Evolutionary conservation across 2,888 invertebrate genomes (phyloP).

Genomic region (Protophormia terraenovae): DNA sequence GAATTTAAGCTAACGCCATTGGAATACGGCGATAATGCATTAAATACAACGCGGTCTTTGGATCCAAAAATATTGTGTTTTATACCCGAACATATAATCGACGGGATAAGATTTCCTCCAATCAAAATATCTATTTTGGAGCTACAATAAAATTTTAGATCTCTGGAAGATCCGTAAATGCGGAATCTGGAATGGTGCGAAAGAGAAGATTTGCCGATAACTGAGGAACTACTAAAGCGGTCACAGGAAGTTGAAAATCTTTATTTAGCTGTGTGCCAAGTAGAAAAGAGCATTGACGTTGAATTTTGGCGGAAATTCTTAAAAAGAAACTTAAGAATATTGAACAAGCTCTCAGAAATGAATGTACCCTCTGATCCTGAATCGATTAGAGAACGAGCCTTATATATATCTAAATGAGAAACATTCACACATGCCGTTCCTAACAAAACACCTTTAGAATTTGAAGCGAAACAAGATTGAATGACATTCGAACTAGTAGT

Average conservation of each 20-base stretch:
- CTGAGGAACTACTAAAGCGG: constrained; percentile 23
- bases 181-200: neutral
- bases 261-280: too few relatives aligned
- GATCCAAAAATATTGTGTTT: constrained; percentile 1
- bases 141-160: constrained; percentile 1
- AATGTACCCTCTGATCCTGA: constrained; percentile 21
- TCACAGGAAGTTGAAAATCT: too few relatives aligned
- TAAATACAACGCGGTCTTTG: too few relatives aligned
- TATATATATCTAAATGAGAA: neutral
- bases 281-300: neutral
- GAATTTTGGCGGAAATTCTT: neutral
- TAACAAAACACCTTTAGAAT: neutral
- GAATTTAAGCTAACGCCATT: too few relatives aligned
- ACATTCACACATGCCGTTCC: constrained; percentile 2
- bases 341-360: constrained; percentile 5
- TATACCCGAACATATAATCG: neutral
- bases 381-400: neutral
- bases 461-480: neutral
- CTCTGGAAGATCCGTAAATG: neutral
- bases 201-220: constrained; percentile 19
- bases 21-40: too few relatives aligned
- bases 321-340: neutral
- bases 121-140: neutral
- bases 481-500: too few relatives aligned
- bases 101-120: neutral